Evolutionary conservation across 1,140 invertebrate genomes (phyloP).

Genomic region (Helicoverpa zea): DNA sequence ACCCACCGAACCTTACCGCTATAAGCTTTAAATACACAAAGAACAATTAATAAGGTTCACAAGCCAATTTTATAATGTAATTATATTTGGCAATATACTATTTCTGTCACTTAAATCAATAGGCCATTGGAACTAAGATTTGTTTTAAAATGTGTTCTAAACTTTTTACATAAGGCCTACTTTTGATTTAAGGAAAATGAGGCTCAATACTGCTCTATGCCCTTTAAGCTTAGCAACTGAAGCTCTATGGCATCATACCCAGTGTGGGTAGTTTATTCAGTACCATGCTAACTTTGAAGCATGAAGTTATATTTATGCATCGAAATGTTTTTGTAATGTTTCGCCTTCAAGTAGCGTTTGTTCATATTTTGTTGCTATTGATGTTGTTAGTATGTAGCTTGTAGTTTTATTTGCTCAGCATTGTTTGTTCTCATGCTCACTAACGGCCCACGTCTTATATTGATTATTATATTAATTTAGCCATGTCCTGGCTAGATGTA

Average conservation of each 20-base stretch:
- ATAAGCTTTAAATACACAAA: slow-evolving; percentile 47
- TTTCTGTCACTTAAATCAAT: not conserved
- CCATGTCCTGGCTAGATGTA: slow-evolving; percentile 5
- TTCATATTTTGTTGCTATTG: slow-evolving; percentile 52
- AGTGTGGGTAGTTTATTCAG: not conserved
- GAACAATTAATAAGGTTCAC: slow-evolving; percentile 30
- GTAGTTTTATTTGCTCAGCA: slow-evolving; percentile 56
- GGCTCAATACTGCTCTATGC: slow-evolving; percentile 29
- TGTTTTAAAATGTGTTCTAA: slow-evolving; percentile 1
- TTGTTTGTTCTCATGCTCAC: slow-evolving; percentile 46
- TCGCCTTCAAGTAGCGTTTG: slow-evolving; percentile 39
- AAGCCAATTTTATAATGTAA: slow-evolving; percentile 40
- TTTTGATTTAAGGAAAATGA: slow-evolving; percentile 30
- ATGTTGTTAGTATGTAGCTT: slow-evolving; percentile 55
- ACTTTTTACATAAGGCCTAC: not conserved
- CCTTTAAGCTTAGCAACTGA: not conserved
- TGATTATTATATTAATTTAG: not conserved
- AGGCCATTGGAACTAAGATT: slow-evolving; percentile 1
- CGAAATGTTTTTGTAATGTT: slow-evolving; percentile 45
- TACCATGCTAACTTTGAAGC: slow-evolving; percentile 35
- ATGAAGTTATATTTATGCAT: slow-evolving; percentile 41
- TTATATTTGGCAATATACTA: slow-evolving; percentile 15
- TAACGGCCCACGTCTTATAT: slow-evolving; percentile 16
- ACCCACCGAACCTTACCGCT: slow-evolving; percentile 52
- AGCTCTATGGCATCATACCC: not conserved